Conservation (phyloP, 2,113 vertebrate species). For the Pogona vitticeps region DNA sequence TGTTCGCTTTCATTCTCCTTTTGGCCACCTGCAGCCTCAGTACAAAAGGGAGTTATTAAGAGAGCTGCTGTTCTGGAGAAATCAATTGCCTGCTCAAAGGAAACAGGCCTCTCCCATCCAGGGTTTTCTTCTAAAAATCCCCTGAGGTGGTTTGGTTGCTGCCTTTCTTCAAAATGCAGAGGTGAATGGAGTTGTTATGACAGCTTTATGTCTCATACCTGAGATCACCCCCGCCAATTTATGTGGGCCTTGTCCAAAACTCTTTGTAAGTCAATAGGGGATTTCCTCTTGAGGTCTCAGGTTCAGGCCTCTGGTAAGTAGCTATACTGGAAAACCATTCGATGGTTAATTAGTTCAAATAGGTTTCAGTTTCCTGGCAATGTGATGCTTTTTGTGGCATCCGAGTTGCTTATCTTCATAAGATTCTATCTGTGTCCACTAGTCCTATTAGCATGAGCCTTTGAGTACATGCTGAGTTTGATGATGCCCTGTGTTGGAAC, state of each 20-base stretch:
- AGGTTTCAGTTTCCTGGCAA: conserved; percentile 20
- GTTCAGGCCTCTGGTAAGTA: not conserved
- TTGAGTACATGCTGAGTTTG: not conserved
- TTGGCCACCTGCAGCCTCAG: conserved; percentile 36
- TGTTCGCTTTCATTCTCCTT: conserved; percentile 49
- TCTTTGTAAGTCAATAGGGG: not conserved
- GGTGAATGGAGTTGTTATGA: conserved; percentile 27
- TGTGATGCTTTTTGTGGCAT: not conserved
- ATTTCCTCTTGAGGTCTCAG: conserved; percentile 1
- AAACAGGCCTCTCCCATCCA: conserved; percentile 33
- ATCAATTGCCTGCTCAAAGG: conserved; percentile 47
- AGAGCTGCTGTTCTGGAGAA: conserved; percentile 49
- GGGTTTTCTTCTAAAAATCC: not conserved
- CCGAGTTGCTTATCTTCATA: not conserved
- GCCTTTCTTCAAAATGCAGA: conserved; percentile 22
- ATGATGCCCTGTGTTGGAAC: too few species aligned
- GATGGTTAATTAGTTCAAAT: conserved; percentile 29
- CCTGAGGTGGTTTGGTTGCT: conserved; percentile 15
- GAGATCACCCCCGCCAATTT: not conserved
- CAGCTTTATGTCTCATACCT: not conserved
- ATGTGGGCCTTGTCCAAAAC: not conserved
- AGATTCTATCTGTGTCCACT: not conserved
- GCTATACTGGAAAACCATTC: not conserved
- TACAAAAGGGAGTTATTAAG: conserved; percentile 50
- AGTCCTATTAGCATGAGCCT: not conserved